These are phyloP conservation scores for Apostichopus leukothele DNA, from an alignment of 53 echinoderm and acorn worm genomes.

Conservation along the genomic window DNA sequence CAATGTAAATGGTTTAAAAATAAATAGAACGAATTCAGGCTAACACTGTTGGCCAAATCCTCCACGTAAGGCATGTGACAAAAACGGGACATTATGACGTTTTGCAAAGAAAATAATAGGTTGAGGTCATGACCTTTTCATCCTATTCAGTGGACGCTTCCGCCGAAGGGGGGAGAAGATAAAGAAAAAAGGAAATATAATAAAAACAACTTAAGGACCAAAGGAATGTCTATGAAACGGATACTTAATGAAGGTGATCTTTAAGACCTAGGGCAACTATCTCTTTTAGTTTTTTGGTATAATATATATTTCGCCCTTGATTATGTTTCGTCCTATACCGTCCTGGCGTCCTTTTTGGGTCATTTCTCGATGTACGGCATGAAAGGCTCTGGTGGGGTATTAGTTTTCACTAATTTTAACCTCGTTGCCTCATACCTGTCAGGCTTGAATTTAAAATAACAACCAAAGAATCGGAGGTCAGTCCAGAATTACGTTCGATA, in stretches of 20 bases:
- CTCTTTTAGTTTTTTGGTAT: not conserved
- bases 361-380: not conserved
- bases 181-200: not conserved
- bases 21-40: too few relatives aligned
- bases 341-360: not conserved
- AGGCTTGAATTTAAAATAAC: not conserved
- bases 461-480: too few relatives aligned
- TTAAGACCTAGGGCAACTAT: not conserved
- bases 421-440: not conserved
- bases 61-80: too few relatives aligned
- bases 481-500: too few relatives aligned
- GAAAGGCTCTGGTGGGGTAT: not conserved
- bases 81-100: not conserved
- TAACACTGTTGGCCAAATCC: too few relatives aligned
- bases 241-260: not conserved
- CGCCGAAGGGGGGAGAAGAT: not conserved
- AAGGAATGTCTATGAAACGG: not conserved
- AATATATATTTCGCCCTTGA: not conserved
- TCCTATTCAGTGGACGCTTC: not conserved
- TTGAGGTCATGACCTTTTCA: not conserved
- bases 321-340: not conserved
- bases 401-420: not conserved
- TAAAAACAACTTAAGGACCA: not conserved
- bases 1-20: too few relatives aligned
- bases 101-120: not conserved